Percentiles rank a stretch among this genome's conserved stretches.
These are phyloP conservation scores for Corynorhinus townsendii DNA, from an alignment of 2,113 vertebrate genomes.

Conservation along the genomic window DNA sequence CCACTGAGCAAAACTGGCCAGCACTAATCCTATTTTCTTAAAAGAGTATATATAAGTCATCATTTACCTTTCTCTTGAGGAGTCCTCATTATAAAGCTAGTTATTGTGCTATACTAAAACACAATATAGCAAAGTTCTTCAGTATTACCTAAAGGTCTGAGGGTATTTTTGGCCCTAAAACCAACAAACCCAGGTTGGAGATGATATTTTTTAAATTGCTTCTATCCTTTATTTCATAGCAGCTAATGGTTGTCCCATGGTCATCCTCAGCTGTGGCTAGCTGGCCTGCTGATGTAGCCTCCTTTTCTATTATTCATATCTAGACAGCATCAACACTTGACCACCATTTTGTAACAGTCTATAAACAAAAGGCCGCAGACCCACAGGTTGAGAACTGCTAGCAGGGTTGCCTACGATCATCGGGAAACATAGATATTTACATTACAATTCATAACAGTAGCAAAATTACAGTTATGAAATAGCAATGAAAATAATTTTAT, in stretches of 20 bases:
- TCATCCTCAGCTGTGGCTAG: background rate
- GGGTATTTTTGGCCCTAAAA: background rate
- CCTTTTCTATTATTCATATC: background rate
- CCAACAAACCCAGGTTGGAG: background rate
- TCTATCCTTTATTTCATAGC: background rate
- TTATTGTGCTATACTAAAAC: background rate
- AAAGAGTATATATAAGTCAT: background rate
- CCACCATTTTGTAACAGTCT: background rate
- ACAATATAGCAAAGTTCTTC: background rate
- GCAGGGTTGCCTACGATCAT: too few relatives aligned
- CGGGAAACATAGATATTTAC: too few relatives aligned
- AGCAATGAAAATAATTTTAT: too few relatives aligned
- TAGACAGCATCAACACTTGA: background rate
- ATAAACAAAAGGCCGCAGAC: background rate
- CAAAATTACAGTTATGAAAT: too few relatives aligned
- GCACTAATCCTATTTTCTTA: background rate
- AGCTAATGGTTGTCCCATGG: background rate
- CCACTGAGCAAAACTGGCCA: too few relatives aligned
- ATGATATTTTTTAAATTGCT: background rate
- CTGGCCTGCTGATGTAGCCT: background rate
- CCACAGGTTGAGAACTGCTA: too few relatives aligned
- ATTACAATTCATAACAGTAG: too few relatives aligned
- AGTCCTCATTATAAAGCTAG: slow-evolving; percentile 1
- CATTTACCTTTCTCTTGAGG: background rate
- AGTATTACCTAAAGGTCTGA: background rate